Base-by-base conservation (phyloP, 2,797 vertebrate genomes). In the Semotilus atromaculatus region DNA sequence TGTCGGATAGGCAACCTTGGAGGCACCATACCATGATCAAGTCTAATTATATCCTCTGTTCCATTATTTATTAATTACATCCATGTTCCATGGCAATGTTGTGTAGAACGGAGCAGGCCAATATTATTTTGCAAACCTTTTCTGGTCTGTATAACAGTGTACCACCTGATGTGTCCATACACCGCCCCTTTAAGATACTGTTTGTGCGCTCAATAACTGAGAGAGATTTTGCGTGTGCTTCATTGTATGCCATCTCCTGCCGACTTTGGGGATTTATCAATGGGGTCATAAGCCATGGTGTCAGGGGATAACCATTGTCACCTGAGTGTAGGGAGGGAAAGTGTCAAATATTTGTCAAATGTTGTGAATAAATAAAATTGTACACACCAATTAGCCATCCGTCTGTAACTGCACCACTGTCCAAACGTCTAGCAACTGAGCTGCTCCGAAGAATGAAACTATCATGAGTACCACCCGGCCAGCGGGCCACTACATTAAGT, bases 71-170 rank as follows among this genome's bases (percentile, higher is more conserved):
- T n/a, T n/a, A n/a, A n/a, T n/a, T n/a, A n/a, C n/a, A n/a, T n/a
- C n/a, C 53, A n/a, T 80, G 26, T 67, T 67, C 26, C 43, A 80
- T 51, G 45, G 43, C 18, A 67, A 67, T 80, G 23, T 80, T 80
- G 43, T 80, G 43, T 10, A 67, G 43, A 66, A 77, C 21, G 14
- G 36, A 79, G 58, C 36, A 79, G 76, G 58, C 29, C 31, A 64
- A 34, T 29, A 51, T 36, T 53, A 53, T 75, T 51, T 53, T 21
- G 34, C 73, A 53, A 53, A 53, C 51, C 1, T 53, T 53, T 53
- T 21, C 51, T 53, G 51, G 19, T 53, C 51, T 53, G 21, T 34
- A 75, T 53, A 23, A 34, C n/a, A 75, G 14, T 75, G 73, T 75
- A 75, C 73, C 48, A 75, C 21, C 18, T 36, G 36, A 60, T 60